Base-by-base conservation (phyloP, 2,888 invertebrate species). In the Hetaerina titia region DNA sequence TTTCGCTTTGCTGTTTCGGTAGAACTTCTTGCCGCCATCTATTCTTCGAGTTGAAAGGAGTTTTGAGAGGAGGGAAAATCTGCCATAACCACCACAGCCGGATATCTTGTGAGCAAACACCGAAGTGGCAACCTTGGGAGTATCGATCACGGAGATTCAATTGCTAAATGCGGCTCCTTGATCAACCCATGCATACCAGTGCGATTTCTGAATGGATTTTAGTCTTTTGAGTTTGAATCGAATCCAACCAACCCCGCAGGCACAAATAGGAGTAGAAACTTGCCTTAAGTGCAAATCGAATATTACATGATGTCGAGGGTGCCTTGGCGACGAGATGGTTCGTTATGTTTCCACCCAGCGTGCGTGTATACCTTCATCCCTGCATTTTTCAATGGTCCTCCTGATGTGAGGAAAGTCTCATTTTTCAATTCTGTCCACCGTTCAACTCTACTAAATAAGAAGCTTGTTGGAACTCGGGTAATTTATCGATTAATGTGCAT, bases 61-160 rank as follows among this genome's bases (percentile, higher is more conserved):
- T 81, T 15, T n/a, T 11, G 6, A 22, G 69, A 22, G 4, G 69
- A 19, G 81, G 25, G 81, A 13, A 15, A 69, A 7, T 19, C 31
- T 81, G 25, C 81, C 25, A 31, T 81, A 81, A 81, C 81, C 11
- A 22, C 81, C 31, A 5, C n/a, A 1, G 31, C 11, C 81, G 31
- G 81, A 19, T 31, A 81, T 81, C 22, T 13, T 15, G 7, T 31
- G 31, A 81, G 6, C 25, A 1, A n/a, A 81, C 13, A 81, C 81
- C 25, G 2, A 31, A 81, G 81, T 81, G 25, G 15, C 11, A 81
- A 13, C 81, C 81, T 81, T 81, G 81, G 31, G 81, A 11, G 25
- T 81, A 81, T 81, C 31, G 81, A 81, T 81, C 81, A 31, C n/a
- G 81, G 25, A 31, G 81, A 81, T 81, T 81, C 81, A 81, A 31